Evolutionary conservation across 2,888 invertebrate genomes (phyloP).

Genomic region (Agrotis ipsilon): DNA sequence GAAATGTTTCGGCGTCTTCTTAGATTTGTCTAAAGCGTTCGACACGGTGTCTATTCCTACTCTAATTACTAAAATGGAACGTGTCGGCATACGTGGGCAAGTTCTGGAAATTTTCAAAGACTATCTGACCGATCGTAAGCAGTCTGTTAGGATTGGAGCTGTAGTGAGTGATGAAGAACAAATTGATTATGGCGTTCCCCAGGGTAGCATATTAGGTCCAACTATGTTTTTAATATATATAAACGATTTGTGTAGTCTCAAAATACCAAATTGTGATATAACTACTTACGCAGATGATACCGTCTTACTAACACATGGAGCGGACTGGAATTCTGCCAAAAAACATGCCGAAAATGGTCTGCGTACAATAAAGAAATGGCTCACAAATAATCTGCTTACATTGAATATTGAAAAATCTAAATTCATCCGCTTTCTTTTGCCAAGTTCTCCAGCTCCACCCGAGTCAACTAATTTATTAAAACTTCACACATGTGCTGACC

Average conservation of each 20-base stretch:
- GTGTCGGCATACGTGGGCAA: not conserved
- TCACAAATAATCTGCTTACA: too few relatives aligned
- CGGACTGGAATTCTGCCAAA: not conserved
- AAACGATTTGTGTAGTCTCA: too few relatives aligned
- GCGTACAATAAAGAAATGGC: too few relatives aligned
- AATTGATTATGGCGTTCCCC: not conserved
- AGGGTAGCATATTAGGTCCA: too few relatives aligned
- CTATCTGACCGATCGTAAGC: not conserved
- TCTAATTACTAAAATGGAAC: not conserved
- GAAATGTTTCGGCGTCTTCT: not conserved
- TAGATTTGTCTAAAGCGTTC: not conserved
- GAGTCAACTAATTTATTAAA: too few relatives aligned
- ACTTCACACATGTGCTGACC: too few relatives aligned
- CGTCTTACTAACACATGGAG: not conserved
- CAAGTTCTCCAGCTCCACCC: too few relatives aligned
- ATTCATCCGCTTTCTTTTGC: too few relatives aligned
- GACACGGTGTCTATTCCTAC: not conserved
- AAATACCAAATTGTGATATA: slow-evolving; percentile 2
- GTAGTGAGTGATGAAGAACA: not conserved
- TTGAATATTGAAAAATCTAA: too few relatives aligned
- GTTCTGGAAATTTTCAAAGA: not conserved
- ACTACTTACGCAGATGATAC: not conserved
- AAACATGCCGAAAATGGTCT: not conserved
- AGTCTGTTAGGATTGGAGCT: not conserved
- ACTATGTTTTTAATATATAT: too few relatives aligned